Percentiles rank a stretch among this genome's conserved stretches.
phyloP scores from a whole-genome alignment of 2,888 invertebrate genomes.

The Rhagium mordax region DNA sequence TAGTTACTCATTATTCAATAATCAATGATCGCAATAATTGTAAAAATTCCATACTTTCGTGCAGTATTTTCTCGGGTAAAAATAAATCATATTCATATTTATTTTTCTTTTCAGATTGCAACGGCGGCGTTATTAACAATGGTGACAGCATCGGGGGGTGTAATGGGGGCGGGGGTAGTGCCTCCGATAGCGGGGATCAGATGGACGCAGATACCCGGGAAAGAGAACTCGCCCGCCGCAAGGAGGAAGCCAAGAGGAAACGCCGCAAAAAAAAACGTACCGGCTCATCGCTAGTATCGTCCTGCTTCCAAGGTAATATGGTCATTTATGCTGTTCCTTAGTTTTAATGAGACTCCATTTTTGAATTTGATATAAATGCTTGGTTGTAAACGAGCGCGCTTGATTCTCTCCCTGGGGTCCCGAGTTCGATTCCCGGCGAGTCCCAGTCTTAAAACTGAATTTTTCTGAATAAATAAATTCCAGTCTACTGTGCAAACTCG shows the following conservation, averaged over 20 bases:
- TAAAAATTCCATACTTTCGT: too few relatives aligned
- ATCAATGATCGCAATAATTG: too few relatives aligned
- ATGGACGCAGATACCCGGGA: conserved; percentile 76
- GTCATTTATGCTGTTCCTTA: too few relatives aligned
- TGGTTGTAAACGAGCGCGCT: too few relatives aligned
- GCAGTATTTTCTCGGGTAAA: not conserved
- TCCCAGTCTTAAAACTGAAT: too few relatives aligned
- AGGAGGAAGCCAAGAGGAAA: conserved; percentile 91
- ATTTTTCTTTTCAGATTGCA: conserved; percentile 40
- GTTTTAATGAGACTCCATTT: too few relatives aligned
- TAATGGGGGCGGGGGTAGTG: conserved; percentile 69
- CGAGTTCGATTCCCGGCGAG: too few relatives aligned
- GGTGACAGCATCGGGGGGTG: conserved; percentile 69
- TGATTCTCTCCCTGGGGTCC: too few relatives aligned
- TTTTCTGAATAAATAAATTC: too few relatives aligned
- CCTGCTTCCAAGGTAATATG: conserved; percentile 91
- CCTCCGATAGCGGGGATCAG: conserved; percentile 71
- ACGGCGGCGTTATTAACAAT: conserved; percentile 70
- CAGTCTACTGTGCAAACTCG: too few relatives aligned
- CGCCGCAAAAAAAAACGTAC: conserved; percentile 93
- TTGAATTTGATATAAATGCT: too few relatives aligned
- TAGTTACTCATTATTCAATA: too few relatives aligned
- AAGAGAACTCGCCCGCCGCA: conserved; percentile 81
- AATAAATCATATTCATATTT: not conserved
- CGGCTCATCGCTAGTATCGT: conserved; percentile 89